Conservation (phyloP, 2,113 vertebrate species). For the Coryphaenoides rupestris region DNA sequence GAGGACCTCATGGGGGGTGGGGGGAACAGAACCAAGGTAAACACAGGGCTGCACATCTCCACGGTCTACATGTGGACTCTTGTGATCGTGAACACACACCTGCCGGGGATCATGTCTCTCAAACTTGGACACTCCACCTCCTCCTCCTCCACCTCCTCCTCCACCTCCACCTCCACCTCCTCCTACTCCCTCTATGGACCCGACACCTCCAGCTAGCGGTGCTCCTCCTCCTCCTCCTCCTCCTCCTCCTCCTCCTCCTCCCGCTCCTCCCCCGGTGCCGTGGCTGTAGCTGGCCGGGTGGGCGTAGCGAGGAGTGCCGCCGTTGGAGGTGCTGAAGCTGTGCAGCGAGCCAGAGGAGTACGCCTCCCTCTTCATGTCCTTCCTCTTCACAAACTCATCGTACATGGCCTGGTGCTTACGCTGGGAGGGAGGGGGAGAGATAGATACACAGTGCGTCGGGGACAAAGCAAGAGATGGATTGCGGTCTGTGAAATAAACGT, state of each 20-base stretch:
- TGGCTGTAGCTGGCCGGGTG: conserved; percentile 43
- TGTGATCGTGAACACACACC: conserved; percentile 32
- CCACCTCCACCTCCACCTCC: conserved; percentile 37
- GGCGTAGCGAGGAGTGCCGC: conserved; percentile 49
- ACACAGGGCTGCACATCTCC: background rate
- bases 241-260: conserved; percentile 46
- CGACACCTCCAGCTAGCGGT: conserved; percentile 38
- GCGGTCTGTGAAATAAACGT: no score
- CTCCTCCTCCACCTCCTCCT: conserved; percentile 40
- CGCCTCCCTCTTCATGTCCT: conserved; percentile 78
- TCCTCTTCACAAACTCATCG: conserved; percentile 80
- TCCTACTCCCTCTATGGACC: conserved; percentile 44
- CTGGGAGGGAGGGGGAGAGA: conserved; percentile 34
- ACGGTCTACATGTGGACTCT: background rate
- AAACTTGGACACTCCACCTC: conserved; percentile 63
- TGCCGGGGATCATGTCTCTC: conserved; percentile 75
- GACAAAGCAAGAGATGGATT: no score
- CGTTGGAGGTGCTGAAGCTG: conserved; percentile 52
- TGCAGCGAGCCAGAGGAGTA: conserved; percentile 65
- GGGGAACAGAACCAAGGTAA: background rate
- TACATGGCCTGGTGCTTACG: conserved; percentile 79
- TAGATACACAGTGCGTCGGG: no score
- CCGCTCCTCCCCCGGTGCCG: conserved; percentile 38
- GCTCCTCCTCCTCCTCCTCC: conserved; percentile 33
- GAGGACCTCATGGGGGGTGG: conserved; percentile 51